A percentile compares a stretch with the other conserved stretches of the same genome.
phyloP scores from a whole-genome alignment of 2,888 invertebrate genomes.

The Platynereis dumerilii region DNA sequence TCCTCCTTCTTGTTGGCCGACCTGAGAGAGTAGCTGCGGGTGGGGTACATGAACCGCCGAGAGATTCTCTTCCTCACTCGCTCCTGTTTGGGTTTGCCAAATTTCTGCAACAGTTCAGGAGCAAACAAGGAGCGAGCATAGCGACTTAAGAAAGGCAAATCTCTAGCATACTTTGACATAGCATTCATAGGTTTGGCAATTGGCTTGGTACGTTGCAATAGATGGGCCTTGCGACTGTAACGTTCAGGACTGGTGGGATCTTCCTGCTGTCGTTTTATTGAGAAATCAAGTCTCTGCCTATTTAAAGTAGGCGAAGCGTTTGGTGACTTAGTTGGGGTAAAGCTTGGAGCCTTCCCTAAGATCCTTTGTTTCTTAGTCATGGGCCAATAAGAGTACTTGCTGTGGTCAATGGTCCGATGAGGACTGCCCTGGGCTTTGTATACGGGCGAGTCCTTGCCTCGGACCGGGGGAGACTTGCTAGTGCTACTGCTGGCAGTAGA shows the following conservation, averaged over 20 bases:
- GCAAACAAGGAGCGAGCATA: conserved; percentile 3
- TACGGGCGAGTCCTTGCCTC: background rate
- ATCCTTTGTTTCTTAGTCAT: conserved; percentile 24
- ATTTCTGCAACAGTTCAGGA: background rate
- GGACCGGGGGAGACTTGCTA: background rate
- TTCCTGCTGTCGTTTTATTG: conserved; percentile 3
- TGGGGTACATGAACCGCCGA: conserved; percentile 22
- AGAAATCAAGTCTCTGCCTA: conserved; percentile 1
- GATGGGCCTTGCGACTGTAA: conserved; percentile 13
- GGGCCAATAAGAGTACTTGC: conserved; percentile 20
- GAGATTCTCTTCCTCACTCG: conserved; percentile 13
- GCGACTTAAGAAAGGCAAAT: background rate
- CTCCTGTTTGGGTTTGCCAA: conserved; percentile 1
- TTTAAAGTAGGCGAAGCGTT: no score
- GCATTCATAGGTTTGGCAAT: background rate
- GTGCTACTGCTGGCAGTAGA: background rate
- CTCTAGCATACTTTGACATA: background rate
- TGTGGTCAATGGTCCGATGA: background rate
- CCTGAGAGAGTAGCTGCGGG: conserved; percentile 18
- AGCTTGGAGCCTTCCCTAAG: conserved; percentile 12
- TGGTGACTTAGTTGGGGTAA: conserved; percentile 3
- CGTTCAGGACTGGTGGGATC: conserved; percentile 23
- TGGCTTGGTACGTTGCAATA: conserved; percentile 21
- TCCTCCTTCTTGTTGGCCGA: conserved; percentile 18
- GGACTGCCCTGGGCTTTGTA: background rate